These are phyloP conservation scores for Cerastoderma edule DNA, from an alignment of 2,888 invertebrate genomes.

Conservation along the genomic window DNA sequence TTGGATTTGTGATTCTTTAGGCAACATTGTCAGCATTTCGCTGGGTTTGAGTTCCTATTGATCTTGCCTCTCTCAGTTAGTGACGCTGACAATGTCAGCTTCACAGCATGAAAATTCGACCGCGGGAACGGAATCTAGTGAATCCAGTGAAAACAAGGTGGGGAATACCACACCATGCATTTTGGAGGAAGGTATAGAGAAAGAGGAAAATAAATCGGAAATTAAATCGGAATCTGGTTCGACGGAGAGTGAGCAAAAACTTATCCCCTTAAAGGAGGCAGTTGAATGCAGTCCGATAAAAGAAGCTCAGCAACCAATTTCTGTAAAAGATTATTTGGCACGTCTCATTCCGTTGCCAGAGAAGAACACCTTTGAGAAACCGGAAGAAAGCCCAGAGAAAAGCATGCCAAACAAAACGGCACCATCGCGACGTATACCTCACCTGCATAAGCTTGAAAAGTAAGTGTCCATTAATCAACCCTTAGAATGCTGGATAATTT, in stretches of 20 bases:
- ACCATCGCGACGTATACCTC: slow-evolving; percentile 60
- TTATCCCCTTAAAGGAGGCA: too few relatives aligned
- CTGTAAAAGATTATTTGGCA: slow-evolving; percentile 13
- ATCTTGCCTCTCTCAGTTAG: not conserved
- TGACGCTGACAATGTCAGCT: slow-evolving; percentile 6
- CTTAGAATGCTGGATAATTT: too few relatives aligned
- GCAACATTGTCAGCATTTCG: not conserved
- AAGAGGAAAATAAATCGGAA: too few relatives aligned
- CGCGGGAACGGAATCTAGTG: not conserved
- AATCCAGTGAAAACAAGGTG: slow-evolving; percentile 2
- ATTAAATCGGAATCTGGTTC: not conserved
- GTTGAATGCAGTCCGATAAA: too few relatives aligned
- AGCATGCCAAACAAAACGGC: slow-evolving; percentile 38
- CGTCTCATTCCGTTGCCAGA: not conserved
- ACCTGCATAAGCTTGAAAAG: slow-evolving; percentile 73
- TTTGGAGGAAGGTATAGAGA: not conserved
- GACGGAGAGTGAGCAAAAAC: not conserved
- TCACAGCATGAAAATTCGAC: slow-evolving; percentile 10
- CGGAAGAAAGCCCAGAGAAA: not conserved
- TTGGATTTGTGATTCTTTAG: slow-evolving; percentile 9
- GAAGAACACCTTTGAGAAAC: not conserved
- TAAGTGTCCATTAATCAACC: too few relatives aligned
- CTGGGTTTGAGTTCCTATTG: slow-evolving; percentile 9
- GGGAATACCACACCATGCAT: not conserved
- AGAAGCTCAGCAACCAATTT: not conserved